Conservation (phyloP, 2,888 invertebrate species). For the Euplagia quadripunctaria region DNA sequence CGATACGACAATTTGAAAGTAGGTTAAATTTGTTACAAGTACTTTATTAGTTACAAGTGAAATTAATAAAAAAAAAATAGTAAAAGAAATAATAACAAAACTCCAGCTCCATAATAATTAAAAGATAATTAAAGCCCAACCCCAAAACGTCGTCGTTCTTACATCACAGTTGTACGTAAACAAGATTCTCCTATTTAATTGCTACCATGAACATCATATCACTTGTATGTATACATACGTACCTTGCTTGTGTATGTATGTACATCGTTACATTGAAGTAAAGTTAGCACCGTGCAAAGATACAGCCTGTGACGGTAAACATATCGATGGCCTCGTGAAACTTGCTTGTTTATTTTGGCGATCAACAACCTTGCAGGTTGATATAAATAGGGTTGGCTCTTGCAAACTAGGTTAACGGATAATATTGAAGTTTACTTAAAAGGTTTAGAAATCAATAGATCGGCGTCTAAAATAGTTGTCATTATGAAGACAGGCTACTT, state of each 20-base stretch:
- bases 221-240: not conserved
- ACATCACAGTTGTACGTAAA: slow-evolving; percentile 1
- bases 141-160: not conserved
- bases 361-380: slow-evolving; percentile 32
- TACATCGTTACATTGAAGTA: slow-evolving; percentile 4
- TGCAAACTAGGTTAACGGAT: not conserved
- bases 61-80: not conserved
- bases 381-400: slow-evolving; percentile 29
- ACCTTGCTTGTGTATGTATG: not conserved
- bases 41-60: too few relatives aligned
- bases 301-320: slow-evolving; percentile 29
- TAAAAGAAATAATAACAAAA: not conserved
- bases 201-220: not conserved
- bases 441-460: not conserved
- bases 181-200: slow-evolving; percentile 10
- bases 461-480: not conserved
- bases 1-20: too few relatives aligned
- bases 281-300: slow-evolving; percentile 29
- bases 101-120: too few relatives aligned
- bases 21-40: too few relatives aligned
- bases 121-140: not conserved
- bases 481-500: not conserved
- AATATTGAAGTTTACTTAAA: not conserved
- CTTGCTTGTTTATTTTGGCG: slow-evolving; percentile 43
- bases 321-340: slow-evolving; percentile 41